Evolutionary conservation across 2,888 invertebrate genomes (phyloP), one percentile per base, ranked within the genome.

Genomic region (Dastarcus helophoroides): DNA sequence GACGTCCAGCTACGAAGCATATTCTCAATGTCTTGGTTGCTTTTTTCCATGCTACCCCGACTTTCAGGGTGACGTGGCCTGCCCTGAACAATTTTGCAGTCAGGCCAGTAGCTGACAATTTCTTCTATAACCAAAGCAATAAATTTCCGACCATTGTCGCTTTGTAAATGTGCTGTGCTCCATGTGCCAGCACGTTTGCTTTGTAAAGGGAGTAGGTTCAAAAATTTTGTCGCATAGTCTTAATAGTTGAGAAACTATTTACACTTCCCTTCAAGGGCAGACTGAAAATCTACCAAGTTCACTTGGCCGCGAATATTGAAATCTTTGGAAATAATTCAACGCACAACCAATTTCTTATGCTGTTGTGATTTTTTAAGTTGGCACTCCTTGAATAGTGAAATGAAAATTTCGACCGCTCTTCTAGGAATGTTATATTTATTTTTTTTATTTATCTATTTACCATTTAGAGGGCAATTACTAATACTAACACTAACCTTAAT

Each of bases 241-340:
- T 29, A 22, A 29, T 23, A 29, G n/a, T 24, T 23, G 11, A 29
- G 23, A 23, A 29, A 9, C 29, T 22, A 29, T 29, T 29, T 24
- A 23, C 12, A 23, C n/a, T 29, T 21, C 22, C 11, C 22, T 9
- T 29, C 29, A 23, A 9, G 29, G 11, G 22, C 6, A 6, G 22
- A 29, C 23, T 17, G 17, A 11, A 29, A 29, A 29, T 29, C 21
- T 23, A 26, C 14, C 13, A 26, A 9, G 14, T 26, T 14, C 14
- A 12, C 9, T 12, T 26, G 26, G 8, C 26, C 13, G 6, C 26
- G 6, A 13, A 13, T 14, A 26, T 26, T 13, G 14, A 26, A 26
- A 26, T 26, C 26, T 7, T 12, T 26, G 14, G 13, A 13, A 14
- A 26, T 14, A 11, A 13, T 26, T 11, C 13, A 14, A 6, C 14